phyloP scores from a whole-genome alignment of 35 echinoderm and acorn worm genomes.

The Apostichopus californicus region DNA sequence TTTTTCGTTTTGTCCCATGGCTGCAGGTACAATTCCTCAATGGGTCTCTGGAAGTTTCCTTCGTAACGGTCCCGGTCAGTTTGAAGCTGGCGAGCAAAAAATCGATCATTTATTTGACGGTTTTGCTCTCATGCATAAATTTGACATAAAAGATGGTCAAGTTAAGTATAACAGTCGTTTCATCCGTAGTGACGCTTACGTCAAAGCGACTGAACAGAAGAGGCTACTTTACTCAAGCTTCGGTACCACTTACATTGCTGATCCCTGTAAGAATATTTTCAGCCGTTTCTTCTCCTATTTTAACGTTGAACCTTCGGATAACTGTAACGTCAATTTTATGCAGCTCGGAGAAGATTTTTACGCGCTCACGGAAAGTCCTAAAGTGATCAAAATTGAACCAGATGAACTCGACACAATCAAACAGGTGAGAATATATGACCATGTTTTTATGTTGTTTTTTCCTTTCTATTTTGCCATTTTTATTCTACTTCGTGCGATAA shows the following conservation, averaged over 20 bases:
- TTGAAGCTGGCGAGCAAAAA: slow-evolving; percentile 62
- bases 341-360: slow-evolving; percentile 74
- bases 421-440: slow-evolving; percentile 36
- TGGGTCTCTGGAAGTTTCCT: slow-evolving; percentile 76
- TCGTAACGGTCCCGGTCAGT: slow-evolving; percentile 83
- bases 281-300: slow-evolving; percentile 73
- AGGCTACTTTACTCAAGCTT: slow-evolving; percentile 60
- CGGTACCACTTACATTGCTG: slow-evolving; percentile 72
- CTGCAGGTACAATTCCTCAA: slow-evolving; percentile 63
- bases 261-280: slow-evolving; percentile 88
- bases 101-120: slow-evolving; percentile 81
- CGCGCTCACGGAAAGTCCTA: slow-evolving; percentile 58
- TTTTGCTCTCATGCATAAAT: slow-evolving; percentile 78
- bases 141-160: slow-evolving; percentile 67
- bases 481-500: no score
- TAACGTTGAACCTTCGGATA: slow-evolving; percentile 46
- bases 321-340: slow-evolving; percentile 83
- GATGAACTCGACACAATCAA: slow-evolving; percentile 44
- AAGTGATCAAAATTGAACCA: slow-evolving; percentile 57
- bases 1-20: no score
- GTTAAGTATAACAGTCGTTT: slow-evolving; percentile 65
- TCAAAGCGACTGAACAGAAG: slow-evolving; percentile 58
- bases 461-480: no score
- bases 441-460: background rate
- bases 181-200: slow-evolving; percentile 69